Conservation (phyloP, 2,888 invertebrate species). For the Apeira syringaria region DNA sequence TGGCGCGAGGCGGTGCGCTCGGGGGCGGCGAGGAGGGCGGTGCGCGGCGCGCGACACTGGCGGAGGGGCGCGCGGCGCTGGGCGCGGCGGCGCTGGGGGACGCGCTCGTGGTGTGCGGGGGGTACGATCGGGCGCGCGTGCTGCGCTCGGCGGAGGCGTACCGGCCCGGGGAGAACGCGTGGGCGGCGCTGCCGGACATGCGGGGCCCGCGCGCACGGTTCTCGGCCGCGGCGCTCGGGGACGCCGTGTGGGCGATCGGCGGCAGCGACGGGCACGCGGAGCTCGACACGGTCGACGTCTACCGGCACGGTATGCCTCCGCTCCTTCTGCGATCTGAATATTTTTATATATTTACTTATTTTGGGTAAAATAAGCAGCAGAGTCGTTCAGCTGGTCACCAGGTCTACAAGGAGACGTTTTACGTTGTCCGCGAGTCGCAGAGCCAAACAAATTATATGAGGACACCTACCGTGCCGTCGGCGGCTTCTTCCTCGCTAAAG, state of each 20-base stretch:
- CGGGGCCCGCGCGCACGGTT: constrained; percentile 90
- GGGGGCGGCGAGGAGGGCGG: constrained; percentile 86
- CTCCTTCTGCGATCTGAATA: no score
- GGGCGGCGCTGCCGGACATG: constrained; percentile 89
- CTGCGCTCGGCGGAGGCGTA: constrained; percentile 90
- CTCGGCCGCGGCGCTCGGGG: constrained; percentile 86
- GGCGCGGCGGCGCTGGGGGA: constrained; percentile 89
- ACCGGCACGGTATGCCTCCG: constrained; percentile 69
- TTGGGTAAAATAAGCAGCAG: no score
- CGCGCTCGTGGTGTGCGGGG: constrained; percentile 91
- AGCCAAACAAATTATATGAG: no score
- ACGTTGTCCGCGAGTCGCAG: no score
- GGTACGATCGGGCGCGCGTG: constrained; percentile 93
- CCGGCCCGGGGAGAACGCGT: constrained; percentile 87
- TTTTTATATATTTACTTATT: no score
- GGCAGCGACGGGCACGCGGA: constrained; percentile 94
- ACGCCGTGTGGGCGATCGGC: constrained; percentile 90
- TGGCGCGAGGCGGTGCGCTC: constrained; percentile 91
- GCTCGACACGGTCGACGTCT: constrained; percentile 82
- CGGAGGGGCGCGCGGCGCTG: constrained; percentile 87
- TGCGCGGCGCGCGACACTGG: constrained; percentile 78
- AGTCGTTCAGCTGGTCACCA: no score
- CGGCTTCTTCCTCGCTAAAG: no score
- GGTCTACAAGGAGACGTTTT: no score
- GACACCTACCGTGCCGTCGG: no score